phyloP scores from a whole-genome alignment of 92 coral and sea anemone species.

The Zoanthus sansibaricus region DNA sequence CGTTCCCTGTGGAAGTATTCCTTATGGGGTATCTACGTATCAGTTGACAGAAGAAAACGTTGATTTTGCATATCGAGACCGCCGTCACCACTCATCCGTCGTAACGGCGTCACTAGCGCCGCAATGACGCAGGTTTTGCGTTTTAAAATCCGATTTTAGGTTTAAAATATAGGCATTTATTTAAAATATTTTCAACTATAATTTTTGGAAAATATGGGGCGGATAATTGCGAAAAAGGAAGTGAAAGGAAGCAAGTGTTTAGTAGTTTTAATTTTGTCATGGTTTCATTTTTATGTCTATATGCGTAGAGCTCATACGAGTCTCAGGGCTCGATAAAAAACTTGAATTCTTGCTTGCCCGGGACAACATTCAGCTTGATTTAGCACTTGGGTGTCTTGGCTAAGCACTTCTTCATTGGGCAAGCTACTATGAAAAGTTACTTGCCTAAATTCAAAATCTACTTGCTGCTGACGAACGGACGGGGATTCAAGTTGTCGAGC shows the following conservation, averaged over 20 bases:
- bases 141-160: not conserved
- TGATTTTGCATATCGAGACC: slow-evolving; percentile 97
- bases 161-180: not conserved
- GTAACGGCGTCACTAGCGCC: slow-evolving; percentile 83
- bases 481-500: no score
- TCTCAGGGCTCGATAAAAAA: no score
- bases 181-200: not conserved
- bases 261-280: not conserved
- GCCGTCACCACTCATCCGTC: slow-evolving; percentile 95
- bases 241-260: not conserved
- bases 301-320: no score
- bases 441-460: no score
- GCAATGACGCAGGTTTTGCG: slow-evolving; percentile 38
- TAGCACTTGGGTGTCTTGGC: no score
- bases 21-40: slow-evolving; percentile 88
- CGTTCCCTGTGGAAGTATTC: slow-evolving; percentile 81
- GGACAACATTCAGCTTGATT: no score
- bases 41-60: slow-evolving; percentile 98
- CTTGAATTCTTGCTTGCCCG: no score
- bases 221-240: not conserved
- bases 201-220: not conserved
- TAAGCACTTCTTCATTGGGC: no score
- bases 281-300: not conserved
- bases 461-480: no score
- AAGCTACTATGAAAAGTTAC: no score